Percentiles rank a stretch among this genome's conserved stretches.
Conservation (phyloP, 2,797 vertebrate species). For the Schizopygopsis malacanthus region DNA sequence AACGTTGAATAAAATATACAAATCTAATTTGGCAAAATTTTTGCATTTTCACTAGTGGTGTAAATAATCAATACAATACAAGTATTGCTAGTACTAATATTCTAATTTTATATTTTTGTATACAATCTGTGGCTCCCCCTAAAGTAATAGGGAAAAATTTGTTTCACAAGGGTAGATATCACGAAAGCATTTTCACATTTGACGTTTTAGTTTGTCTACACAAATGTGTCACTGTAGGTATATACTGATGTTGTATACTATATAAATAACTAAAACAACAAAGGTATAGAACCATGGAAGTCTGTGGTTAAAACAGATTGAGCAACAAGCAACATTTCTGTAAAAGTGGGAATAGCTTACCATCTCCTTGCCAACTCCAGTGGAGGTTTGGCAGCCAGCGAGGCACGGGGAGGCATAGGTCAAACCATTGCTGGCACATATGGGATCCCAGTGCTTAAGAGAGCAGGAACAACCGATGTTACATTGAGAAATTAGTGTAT, state of each 20-base stretch:
- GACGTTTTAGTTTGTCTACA: neutral
- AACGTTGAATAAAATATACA: no score
- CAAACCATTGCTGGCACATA: constrained; percentile 87
- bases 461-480: constrained; percentile 88
- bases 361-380: constrained; percentile 76
- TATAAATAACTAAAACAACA: neutral
- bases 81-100: no score
- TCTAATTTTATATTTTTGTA: no score
- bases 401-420: constrained; percentile 92
- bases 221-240: neutral
- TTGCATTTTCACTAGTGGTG: no score
- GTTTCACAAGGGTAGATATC: neutral
- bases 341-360: constrained; percentile 72
- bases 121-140: no score
- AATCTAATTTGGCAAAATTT: no score
- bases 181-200: neutral
- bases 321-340: neutral
- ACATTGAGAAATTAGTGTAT: constrained; percentile 85
- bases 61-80: no score
- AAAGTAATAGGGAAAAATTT: neutral
- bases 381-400: constrained; percentile 86
- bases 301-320: neutral
- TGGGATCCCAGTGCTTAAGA: constrained; percentile 89
- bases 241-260: no score
- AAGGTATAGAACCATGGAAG: neutral